Evolutionary conservation across 35 echinoderm and acorn worm genomes (phyloP).

Genomic region (Lytechinus pictus): DNA sequence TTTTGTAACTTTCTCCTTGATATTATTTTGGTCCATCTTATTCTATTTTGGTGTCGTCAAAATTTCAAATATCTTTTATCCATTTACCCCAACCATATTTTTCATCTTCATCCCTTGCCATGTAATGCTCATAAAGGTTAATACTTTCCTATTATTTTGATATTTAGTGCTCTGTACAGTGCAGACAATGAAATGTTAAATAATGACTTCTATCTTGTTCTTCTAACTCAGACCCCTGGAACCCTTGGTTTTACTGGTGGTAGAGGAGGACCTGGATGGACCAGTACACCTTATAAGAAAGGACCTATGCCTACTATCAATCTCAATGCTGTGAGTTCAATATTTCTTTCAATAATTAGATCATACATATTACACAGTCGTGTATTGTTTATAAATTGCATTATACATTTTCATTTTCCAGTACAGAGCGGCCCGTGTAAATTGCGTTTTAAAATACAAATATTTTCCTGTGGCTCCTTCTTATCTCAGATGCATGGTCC

Average conservation of each 20-base stretch:
- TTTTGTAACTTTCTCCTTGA: no score
- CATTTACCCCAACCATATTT: not conserved
- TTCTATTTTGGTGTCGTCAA: not conserved
- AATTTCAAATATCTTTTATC: not conserved
- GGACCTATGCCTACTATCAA: constrained; percentile 61
- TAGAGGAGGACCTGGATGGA: constrained; percentile 50
- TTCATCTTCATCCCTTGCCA: not conserved
- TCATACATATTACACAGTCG: not conserved
- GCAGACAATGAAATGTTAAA: not conserved
- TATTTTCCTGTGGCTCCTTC: no score
- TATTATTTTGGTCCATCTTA: not conserved
- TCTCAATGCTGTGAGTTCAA: constrained; percentile 63
- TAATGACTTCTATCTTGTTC: not conserved
- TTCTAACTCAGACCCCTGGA: not conserved
- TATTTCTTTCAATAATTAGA: not conserved
- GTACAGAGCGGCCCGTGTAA: no score
- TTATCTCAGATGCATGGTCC: no score
- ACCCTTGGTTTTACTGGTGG: constrained; percentile 29
- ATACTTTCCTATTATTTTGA: not conserved
- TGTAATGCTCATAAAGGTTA: not conserved
- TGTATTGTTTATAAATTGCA: not conserved
- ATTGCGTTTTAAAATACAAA: no score
- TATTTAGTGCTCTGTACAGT: no score
- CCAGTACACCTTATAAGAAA: constrained; percentile 56
- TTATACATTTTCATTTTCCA: not conserved